These are phyloP conservation scores for Cloeon dipterum DNA, from an alignment of 2,888 invertebrate species.

Conservation along the genomic window DNA sequence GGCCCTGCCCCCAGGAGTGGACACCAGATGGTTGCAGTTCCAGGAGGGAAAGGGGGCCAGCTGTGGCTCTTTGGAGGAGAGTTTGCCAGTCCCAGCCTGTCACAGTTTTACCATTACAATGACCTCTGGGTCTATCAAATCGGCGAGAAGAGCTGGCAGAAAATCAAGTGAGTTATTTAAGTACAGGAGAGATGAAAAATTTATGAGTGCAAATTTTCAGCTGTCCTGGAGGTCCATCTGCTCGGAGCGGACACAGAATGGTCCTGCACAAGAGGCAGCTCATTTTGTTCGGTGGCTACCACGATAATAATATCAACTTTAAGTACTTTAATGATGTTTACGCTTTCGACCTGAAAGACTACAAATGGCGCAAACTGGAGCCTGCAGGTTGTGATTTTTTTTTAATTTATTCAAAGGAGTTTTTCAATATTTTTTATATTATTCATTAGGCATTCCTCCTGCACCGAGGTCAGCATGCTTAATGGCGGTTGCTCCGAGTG, in stretches of 20 bases:
- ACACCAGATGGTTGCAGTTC: conserved; percentile 61
- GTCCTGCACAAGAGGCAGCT: conserved; percentile 50
- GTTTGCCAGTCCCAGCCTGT: conserved; percentile 70
- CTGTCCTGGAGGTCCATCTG: conserved; percentile 51
- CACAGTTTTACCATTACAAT: conserved; percentile 81
- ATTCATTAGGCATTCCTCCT: conserved; percentile 36
- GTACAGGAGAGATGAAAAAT: background rate
- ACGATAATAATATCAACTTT: conserved; percentile 67
- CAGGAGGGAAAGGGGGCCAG: conserved; percentile 52
- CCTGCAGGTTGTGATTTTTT: conserved; percentile 17
- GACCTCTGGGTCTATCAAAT: conserved; percentile 77
- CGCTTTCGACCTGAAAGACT: conserved; percentile 54
- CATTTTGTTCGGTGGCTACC: conserved; percentile 76
- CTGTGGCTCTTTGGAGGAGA: conserved; percentile 77
- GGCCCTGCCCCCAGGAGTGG: conserved; percentile 74
- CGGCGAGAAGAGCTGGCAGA: conserved; percentile 59
- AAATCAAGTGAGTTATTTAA: conserved; percentile 26
- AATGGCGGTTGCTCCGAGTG: conserved; percentile 37
- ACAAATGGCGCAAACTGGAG: conserved; percentile 52
- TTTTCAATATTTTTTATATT: background rate
- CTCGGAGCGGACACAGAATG: conserved; percentile 80
- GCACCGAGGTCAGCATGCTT: conserved; percentile 61
- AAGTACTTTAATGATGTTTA: conserved; percentile 76
- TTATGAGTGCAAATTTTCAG: conserved; percentile 17
- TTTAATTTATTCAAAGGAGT: background rate